phyloP scores from a whole-genome alignment of 2,113 vertebrate species.

The Corythornis madagascariensis region DNA sequence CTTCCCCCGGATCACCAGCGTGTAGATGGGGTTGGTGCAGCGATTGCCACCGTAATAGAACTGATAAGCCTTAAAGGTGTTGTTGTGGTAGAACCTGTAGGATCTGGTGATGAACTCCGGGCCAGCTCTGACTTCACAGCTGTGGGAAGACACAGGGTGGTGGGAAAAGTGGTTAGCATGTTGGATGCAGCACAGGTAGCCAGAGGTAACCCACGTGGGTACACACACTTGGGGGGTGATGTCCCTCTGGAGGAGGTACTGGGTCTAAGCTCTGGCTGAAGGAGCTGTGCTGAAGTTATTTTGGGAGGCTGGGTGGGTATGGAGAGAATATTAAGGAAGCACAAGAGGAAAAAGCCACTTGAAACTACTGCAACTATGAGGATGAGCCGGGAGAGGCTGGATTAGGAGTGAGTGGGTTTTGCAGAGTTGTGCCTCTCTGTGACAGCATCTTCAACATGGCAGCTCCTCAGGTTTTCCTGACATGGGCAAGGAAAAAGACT shows the following conservation, averaged over 20 bases:
- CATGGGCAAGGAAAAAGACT: not conserved
- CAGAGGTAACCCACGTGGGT: not conserved
- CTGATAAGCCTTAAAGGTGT: slow-evolving; percentile 88
- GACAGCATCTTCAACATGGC: not conserved
- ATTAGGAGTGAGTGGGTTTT: not conserved
- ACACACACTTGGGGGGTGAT: not conserved
- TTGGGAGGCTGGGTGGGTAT: not conserved
- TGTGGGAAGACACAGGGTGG: slow-evolving; percentile 50
- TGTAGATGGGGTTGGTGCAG: slow-evolving; percentile 85
- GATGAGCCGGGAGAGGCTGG: no score
- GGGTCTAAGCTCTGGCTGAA: not conserved
- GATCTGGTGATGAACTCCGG: slow-evolving; percentile 95
- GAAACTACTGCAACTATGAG: no score
- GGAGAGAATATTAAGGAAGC: no score
- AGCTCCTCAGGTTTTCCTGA: not conserved
- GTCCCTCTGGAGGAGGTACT: not conserved
- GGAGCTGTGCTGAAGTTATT: not conserved
- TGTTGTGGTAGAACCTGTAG: slow-evolving; percentile 92
- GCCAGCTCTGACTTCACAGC: slow-evolving; percentile 94
- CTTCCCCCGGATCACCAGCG: slow-evolving; percentile 84
- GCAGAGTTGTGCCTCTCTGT: not conserved
- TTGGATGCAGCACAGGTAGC: not conserved
- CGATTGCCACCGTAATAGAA: slow-evolving; percentile 86
- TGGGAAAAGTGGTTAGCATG: not conserved
- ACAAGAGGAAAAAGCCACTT: no score